Base-by-base conservation (phyloP, 2,888 invertebrate genomes). In the Conops quadrifasciatus region DNA sequence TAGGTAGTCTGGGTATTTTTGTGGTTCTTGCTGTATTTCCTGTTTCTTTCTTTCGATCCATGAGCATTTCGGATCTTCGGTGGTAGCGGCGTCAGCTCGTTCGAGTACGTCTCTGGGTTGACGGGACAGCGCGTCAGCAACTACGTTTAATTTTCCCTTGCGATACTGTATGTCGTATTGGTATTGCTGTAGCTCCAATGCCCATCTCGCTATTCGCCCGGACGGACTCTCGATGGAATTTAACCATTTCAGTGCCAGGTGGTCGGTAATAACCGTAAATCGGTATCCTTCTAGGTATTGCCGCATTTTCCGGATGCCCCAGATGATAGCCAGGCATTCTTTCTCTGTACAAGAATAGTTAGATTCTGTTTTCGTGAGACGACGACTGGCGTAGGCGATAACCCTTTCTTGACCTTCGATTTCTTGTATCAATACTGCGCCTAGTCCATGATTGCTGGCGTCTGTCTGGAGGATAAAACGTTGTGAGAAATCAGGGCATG, bases 221-320 rank as follows among this genome's bases (percentile, higher is more conserved):
- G n/a, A n/a, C 1, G 67, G 53, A 30, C 51, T 45, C 45, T 51
- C 19, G 36, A n/a, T 21, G 56, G 53, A 69, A 59, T 43, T 58
- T 26, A 72, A 30, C 72, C 72, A 69, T 28, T 65, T 58, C 9
- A 72, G 53, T 7, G 67, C 67, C 11, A 70, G 56, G 13, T 73
- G 73, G 28, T 73, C 73, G 15, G 74, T 74, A 1, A 74, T 24
- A 0, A 74, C 47, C 2, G 30, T 64, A 47, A 74, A 72, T 13
- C 28, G 9, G 1, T 68, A 64, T 1, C 71, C 66, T 51, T 74
- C 74, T 0, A 74, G 45, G 43, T 74, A 74, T 4, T 64, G 62
- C 1, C 74, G 68, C 56, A 74, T 72, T 13, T 72, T 71, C 16
- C 66, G 68, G 1, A 74, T 53, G 9, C 53, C 36, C 16, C 47